Percentiles rank a stretch among this genome's conserved stretches.
Evolutionary conservation across 1,140 invertebrate genomes (phyloP).

Genomic region (Aphaenogaster rudis): DNA sequence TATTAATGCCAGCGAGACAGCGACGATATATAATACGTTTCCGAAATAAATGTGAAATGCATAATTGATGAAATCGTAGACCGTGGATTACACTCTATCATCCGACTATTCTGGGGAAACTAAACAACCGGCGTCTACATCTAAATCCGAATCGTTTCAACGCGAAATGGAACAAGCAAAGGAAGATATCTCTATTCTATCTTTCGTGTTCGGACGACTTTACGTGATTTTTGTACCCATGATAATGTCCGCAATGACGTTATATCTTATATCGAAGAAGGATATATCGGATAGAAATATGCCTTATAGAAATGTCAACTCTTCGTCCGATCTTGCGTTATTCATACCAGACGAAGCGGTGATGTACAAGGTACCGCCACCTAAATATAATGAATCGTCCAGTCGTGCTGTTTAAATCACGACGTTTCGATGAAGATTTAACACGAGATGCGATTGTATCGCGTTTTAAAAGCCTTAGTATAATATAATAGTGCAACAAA

Average conservation of each 20-base stretch:
- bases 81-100: slow-evolving; percentile 78
- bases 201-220: not conserved
- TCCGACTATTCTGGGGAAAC: slow-evolving; percentile 80
- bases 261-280: not conserved
- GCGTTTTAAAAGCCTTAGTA: not conserved
- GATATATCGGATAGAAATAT: slow-evolving; percentile 68
- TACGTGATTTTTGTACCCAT: not conserved
- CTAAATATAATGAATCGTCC: slow-evolving; percentile 73
- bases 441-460: slow-evolving; percentile 8
- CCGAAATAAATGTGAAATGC: not conserved
- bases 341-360: slow-evolving; percentile 77
- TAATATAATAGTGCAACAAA: slow-evolving; percentile 19
- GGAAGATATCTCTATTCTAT: not conserved
- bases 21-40: not conserved
- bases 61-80: slow-evolving; percentile 68
- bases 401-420: slow-evolving; percentile 12
- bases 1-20: too few species aligned
- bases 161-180: slow-evolving; percentile 86
- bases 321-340: slow-evolving; percentile 69
- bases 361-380: slow-evolving; percentile 77
- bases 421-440: slow-evolving; percentile 16
- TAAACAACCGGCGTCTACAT: slow-evolving; percentile 74
- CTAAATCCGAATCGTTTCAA: slow-evolving; percentile 86
- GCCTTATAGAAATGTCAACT: slow-evolving; percentile 62
- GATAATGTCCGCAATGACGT: not conserved